phyloP scores from a whole-genome alignment of 2,797 vertebrate species.

The Rhynchonycteris naso region DNA sequence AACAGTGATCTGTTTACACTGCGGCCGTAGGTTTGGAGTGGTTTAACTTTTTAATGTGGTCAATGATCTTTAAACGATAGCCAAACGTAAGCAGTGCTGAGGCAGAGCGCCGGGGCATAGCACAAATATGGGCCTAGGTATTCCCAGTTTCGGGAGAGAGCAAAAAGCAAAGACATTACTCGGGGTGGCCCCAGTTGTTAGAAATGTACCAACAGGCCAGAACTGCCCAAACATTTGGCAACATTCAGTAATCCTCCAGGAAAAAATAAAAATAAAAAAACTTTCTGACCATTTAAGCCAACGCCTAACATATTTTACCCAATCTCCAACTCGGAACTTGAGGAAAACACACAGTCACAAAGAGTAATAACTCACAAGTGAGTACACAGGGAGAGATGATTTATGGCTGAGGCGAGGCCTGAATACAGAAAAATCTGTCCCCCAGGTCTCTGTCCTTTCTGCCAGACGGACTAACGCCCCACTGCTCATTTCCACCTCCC shows the following conservation, averaged over 20 bases:
- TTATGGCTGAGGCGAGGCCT: not conserved
- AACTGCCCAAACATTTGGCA: not conserved
- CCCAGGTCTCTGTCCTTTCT: not conserved
- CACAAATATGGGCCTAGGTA: not conserved
- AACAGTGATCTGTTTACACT: not conserved
- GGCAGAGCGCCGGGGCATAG: not conserved
- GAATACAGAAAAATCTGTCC: not conserved
- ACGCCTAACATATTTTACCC: not conserved
- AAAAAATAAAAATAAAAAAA: not conserved
- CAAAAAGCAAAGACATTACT: not conserved
- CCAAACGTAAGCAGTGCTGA: not conserved
- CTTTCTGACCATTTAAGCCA: not conserved
- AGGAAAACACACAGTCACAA: not conserved
- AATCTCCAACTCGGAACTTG: not conserved
- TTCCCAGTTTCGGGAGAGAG: not conserved
- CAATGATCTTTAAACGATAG: not conserved
- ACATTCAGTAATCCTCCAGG: not conserved
- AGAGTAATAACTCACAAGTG: not conserved
- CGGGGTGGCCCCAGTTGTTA: not conserved
- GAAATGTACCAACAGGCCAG: not conserved
- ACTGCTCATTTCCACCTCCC: not conserved
- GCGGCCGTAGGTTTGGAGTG: not conserved
- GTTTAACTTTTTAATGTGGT: not conserved
- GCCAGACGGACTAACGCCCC: not conserved
- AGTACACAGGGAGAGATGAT: not conserved